These are phyloP conservation scores for Haliclona indistincta DNA, from an alignment of 37 sponge, comb jelly and placozoan genomes.

Conservation along the genomic window DNA sequence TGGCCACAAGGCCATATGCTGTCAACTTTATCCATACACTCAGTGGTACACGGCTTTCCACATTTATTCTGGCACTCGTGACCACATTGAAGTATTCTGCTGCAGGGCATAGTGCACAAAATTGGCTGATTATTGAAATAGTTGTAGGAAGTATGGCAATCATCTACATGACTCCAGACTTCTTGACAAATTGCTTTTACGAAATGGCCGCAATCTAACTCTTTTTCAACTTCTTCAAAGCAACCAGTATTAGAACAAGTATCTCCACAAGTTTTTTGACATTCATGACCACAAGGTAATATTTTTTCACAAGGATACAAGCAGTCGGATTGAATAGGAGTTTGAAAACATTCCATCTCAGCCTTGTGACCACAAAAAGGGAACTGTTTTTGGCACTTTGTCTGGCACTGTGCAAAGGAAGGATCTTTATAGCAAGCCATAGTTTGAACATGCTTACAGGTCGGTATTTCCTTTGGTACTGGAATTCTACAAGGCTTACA, in stretches of 20 bases:
- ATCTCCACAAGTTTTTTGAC: conserved; percentile 35
- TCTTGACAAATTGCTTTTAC: neutral
- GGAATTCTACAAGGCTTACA: conserved; percentile 28
- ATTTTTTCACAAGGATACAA: conserved; percentile 34
- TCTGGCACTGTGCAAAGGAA: conserved; percentile 11
- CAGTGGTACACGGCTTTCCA: conserved; percentile 33
- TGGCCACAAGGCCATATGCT: conserved; percentile 61
- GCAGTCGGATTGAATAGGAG: conserved; percentile 2
- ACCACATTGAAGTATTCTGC: conserved; percentile 30
- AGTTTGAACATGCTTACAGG: conserved; percentile 44
- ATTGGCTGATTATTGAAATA: neutral
- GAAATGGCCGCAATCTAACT: conserved; percentile 2
- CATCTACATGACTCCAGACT: neutral
- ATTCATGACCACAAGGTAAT: conserved; percentile 50
- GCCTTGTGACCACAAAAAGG: conserved; percentile 40
- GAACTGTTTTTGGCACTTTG: conserved; percentile 32
- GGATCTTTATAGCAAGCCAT: conserved; percentile 53
- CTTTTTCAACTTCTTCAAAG: neutral
- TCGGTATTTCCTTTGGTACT: conserved; percentile 39
- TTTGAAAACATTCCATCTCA: conserved; percentile 8
- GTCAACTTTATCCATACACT: conserved; percentile 26
- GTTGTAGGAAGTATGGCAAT: neutral
- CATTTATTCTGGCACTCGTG: conserved; percentile 45
- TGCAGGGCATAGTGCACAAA: conserved; percentile 52
- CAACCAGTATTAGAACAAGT: conserved; percentile 27